These are phyloP conservation scores for Clamator glandarius DNA, from an alignment of 2,797 vertebrate species.

Conservation along the genomic window DNA sequence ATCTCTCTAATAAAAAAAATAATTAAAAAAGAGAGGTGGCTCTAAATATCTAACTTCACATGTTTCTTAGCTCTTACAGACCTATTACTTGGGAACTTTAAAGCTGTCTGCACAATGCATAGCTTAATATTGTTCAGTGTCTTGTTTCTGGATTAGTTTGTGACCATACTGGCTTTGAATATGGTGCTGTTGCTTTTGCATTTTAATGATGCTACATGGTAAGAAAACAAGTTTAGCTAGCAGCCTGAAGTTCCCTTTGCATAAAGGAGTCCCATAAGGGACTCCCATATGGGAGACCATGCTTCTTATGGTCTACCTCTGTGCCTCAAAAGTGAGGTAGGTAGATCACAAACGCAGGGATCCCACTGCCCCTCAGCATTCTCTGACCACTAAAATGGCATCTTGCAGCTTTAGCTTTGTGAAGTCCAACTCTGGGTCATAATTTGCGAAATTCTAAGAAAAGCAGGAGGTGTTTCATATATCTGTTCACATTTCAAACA, in stretches of 20 bases:
- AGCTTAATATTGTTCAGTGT: neutral
- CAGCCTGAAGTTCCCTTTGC: neutral
- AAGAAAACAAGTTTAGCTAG: neutral
- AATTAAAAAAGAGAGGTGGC: too few relatives aligned
- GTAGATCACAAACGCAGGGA: accelerated
- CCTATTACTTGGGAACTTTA: neutral
- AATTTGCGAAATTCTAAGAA: neutral
- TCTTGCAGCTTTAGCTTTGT: neutral
- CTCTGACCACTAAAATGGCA: neutral
- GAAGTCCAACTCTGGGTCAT: neutral
- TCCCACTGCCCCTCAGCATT: neutral
- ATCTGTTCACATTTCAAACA: neutral
- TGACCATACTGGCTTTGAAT: neutral
- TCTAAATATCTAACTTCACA: neutral
- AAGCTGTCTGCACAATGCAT: neutral
- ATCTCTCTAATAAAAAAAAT: neutral
- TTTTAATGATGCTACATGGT: neutral
- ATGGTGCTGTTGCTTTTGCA: neutral
- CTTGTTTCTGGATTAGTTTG: neutral
- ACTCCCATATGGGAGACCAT: neutral
- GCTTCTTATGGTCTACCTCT: neutral
- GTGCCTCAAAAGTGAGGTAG: neutral
- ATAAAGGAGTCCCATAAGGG: neutral
- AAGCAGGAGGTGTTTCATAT: neutral
- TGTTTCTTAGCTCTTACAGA: neutral